A percentile compares a stretch with the other conserved stretches of the same genome.
These are phyloP conservation scores for Oxystoma pomonae DNA, from an alignment of 2,888 invertebrate genomes.

Conservation along the genomic window DNA sequence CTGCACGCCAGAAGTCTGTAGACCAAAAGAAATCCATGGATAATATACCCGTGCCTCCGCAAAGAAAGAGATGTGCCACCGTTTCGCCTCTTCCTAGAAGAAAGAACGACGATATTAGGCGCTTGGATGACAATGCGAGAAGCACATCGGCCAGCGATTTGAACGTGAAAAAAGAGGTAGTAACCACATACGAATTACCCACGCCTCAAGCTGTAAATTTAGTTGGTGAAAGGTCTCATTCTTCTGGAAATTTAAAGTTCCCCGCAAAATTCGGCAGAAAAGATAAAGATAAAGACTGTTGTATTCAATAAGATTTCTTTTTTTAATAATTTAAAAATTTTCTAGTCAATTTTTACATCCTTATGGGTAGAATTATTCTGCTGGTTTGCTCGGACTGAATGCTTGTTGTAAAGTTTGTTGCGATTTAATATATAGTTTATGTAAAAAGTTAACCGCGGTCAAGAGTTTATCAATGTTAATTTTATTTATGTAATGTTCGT, in stretches of 20 bases:
- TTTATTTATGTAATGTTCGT: conserved; percentile 22
- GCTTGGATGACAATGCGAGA: conserved; percentile 18
- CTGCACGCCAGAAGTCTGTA: conserved; percentile 38
- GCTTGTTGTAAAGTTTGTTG: conserved; percentile 28
- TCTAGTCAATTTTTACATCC: conserved; percentile 41
- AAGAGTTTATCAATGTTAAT: conserved; percentile 22
- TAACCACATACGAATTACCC: conserved; percentile 30
- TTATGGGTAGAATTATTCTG: conserved; percentile 39
- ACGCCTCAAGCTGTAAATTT: conserved; percentile 25
- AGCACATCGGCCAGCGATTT: conserved; percentile 29
- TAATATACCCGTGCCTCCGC: conserved; percentile 28
- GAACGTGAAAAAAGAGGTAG: conserved; percentile 31
- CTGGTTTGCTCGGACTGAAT: conserved; percentile 31
- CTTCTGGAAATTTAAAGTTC: conserved; percentile 21
- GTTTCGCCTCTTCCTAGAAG: conserved; percentile 31
- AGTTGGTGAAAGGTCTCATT: conserved; percentile 15
- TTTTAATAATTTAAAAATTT: conserved; percentile 30
- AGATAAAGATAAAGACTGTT: conserved; percentile 39
- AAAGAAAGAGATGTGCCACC: conserved; percentile 30
- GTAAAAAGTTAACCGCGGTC: conserved; percentile 24
- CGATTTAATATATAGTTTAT: conserved; percentile 36
- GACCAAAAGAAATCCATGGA: conserved; percentile 31
- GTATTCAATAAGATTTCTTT: conserved; percentile 38
- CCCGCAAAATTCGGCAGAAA: conserved; percentile 23
- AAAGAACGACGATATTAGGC: conserved; percentile 18